Conservation (phyloP, 2,113 vertebrate genomes). For the Lamprologus callipterus region DNA sequence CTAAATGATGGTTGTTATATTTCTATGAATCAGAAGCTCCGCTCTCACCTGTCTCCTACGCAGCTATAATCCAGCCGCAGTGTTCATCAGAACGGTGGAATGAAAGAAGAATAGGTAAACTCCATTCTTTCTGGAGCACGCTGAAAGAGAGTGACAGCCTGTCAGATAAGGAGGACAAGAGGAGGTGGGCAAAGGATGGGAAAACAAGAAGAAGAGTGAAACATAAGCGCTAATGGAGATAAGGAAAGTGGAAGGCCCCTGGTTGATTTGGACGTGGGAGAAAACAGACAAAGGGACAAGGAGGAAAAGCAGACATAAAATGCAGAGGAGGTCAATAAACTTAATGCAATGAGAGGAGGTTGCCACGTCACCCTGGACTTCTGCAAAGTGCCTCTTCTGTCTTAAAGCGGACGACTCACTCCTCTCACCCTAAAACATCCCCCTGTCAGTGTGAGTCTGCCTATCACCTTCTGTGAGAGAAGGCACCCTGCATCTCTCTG, state of each 20-base stretch:
- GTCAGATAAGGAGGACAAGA: constrained; percentile 36
- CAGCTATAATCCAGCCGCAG: background rate
- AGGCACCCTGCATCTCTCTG: background rate
- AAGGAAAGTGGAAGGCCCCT: background rate
- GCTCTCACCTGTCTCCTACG: background rate
- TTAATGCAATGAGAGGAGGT: background rate
- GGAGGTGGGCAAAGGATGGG: constrained; percentile 5
- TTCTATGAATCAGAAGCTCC: background rate
- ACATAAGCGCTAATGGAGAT: background rate
- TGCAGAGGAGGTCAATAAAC: background rate
- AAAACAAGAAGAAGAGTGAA: background rate
- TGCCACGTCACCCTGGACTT: background rate
- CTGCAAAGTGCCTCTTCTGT: background rate
- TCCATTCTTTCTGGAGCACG: background rate
- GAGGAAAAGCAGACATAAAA: background rate
- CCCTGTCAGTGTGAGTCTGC: background rate
- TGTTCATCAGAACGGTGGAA: constrained; percentile 5
- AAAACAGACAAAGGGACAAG: background rate
- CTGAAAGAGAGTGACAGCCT: constrained; percentile 25
- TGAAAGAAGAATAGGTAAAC: constrained; percentile 28
- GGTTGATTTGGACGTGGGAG: background rate
- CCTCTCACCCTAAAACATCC: background rate
- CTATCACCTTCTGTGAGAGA: background rate
- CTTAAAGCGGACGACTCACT: background rate
- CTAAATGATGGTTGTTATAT: background rate